Evolutionary conservation across 1,140 invertebrate genomes (phyloP), one percentile per base, ranked within the genome.

Genomic region (Tetranychus urticae): DNA sequence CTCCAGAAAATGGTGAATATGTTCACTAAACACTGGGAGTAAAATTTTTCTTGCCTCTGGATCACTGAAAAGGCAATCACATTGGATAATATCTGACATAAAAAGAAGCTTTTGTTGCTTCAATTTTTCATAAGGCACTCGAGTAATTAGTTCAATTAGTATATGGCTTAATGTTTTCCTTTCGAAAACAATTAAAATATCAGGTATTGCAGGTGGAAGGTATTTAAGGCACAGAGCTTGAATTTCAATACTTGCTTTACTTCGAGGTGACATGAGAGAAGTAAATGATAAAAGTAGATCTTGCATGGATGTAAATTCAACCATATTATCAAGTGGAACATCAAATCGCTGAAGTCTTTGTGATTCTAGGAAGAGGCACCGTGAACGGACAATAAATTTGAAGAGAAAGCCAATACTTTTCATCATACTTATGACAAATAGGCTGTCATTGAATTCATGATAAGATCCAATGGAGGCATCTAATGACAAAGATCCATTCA

Each of bases 161-260:
- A 69, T 69, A 64, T 66, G 60, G 52, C 65, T 84, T 37, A 91
- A 74, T 69, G 85, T 77, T 37, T 77, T 76, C 14, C 78, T 76
- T 67, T 83, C 81, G 72, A 84, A 88, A 10, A 89, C 85, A 47
- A 75, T 77, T 36, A 89, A 75, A 55, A 90, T 77, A 70, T 90
- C 84, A 34, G 83, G 79, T 64, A 92, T 84, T 3, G 84, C 81
- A 37, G 79, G 77, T 31, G 87, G 85, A 61, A 93, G 77, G 72
- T 86, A 88, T 70, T 87, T 88, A n/a, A 94, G 74, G 65, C 84
- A 85, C n/a, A 83, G 81, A 50, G 82, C 84, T 77, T 90, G 84
- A 54, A 77, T 75, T 67, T 81, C 77, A n/a, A 89, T 71, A 3
- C 82, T 80, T 36, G 73, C 68, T 67, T 84, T 81, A 6, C 79